Evolutionary conservation across 2,113 vertebrate genomes (phyloP), one percentile per base, ranked within the genome.

Genomic region (Chrysemys picta): DNA sequence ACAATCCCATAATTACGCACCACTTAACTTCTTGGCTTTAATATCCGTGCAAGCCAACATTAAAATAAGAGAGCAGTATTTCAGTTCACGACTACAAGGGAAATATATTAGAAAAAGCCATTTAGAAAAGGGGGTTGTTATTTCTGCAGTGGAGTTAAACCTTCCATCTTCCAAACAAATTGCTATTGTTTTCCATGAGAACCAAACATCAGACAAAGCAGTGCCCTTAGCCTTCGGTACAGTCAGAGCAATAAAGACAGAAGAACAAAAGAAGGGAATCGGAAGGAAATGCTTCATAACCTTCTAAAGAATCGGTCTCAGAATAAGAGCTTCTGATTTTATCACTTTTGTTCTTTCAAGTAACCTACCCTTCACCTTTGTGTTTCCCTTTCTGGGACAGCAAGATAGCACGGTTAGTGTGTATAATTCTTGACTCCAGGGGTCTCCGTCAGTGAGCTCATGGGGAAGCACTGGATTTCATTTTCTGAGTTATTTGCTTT

Each of bases 1-100:
- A 89, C 97, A 97, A 94, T 92, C 97, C 98, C 95, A 4, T 98
- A 98, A 98, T 98, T 98, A 98, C 6, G 93, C 95, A 87, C 89
- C 82, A 89, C 96, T 98, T 97, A 96, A 97, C 95, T 98, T 87
- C 96, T 96, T 93, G 97, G 95, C 97, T 98, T 94, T 91, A 83
- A 93, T 96, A 97, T 93, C 96, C 47, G 82, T 5, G 94, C 19
- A 89, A 97, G 96, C 82, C 91, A 31, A 94, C 82, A 24, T 47
- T 84, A 22, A 83, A 94, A 95, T 31, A 16, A 80, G 57, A 24
- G 81, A 86, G 95, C 62, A 65, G 96, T 84, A 86, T 89, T 93
- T 95, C 5, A 45, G 93, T 27, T 96, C 93, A 87, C 2, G 8
- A 29, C 42, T 19, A 38, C 16, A 76, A 76, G 82, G 85, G 87